These are phyloP conservation scores for Coelinius sp. DNA, from an alignment of 2,888 invertebrate species.

Conservation along the genomic window DNA sequence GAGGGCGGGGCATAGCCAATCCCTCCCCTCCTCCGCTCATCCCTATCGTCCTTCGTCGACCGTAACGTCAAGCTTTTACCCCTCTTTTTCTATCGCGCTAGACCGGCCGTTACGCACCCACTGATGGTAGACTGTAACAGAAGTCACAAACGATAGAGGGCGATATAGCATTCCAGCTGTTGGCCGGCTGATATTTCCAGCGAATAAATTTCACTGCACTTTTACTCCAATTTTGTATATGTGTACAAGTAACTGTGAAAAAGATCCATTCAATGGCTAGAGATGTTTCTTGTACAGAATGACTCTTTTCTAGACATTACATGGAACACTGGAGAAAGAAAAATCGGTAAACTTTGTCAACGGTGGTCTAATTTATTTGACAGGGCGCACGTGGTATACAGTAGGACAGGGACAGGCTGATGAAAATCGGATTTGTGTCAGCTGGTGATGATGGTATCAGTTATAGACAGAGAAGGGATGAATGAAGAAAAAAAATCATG, in stretches of 20 bases:
- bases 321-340: not conserved
- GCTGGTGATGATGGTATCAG: conserved; percentile 43
- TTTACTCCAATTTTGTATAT: not conserved
- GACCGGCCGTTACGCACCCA: conserved; percentile 10
- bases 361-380: conserved; percentile 48
- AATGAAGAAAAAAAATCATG: not conserved
- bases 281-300: not conserved
- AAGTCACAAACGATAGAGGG: not conserved
- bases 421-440: conserved; percentile 56
- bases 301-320: not conserved
- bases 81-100: not conserved
- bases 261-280: not conserved
- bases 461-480: not conserved
- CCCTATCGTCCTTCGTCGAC: conserved; percentile 21
- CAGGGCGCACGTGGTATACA: conserved; percentile 40
- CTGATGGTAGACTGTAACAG: not conserved
- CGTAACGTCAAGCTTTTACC: not conserved
- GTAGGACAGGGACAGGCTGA: conserved; percentile 11
- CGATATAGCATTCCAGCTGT: not conserved
- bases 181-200: conserved; percentile 7
- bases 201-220: not conserved
- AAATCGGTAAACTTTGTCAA: conserved; percentile 2
- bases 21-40: conserved; percentile 34
- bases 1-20: conserved; percentile 58
- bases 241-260: not conserved